These are phyloP conservation scores for Paradisaea rubra DNA, from an alignment of 2,113 vertebrate species.

Conservation along the genomic window DNA sequence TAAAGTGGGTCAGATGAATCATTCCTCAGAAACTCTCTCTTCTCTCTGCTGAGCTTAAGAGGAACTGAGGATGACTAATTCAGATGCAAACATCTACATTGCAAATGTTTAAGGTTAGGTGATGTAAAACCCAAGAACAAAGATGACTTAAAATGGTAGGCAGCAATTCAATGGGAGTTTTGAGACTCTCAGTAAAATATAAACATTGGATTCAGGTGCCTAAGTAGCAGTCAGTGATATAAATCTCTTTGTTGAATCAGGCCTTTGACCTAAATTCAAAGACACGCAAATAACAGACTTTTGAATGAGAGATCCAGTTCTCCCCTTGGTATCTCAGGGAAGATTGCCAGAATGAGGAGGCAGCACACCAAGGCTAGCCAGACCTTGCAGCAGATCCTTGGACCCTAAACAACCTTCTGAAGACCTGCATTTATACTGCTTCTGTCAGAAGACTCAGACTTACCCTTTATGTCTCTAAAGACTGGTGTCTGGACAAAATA, in stretches of 20 bases:
- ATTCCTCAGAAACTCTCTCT: not conserved
- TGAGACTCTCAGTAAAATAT: not conserved
- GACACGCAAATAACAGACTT: not conserved
- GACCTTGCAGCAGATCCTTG: not conserved
- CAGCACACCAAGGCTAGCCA: not conserved
- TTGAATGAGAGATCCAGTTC: not conserved
- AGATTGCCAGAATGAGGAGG: not conserved
- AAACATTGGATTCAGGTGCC: not conserved
- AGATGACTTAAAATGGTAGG: not conserved
- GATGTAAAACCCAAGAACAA: not conserved
- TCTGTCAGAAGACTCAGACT: not conserved
- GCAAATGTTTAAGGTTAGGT: not conserved
- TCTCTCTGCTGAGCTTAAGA: not conserved
- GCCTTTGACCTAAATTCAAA: not conserved
- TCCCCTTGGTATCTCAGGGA: rapidly evolving
- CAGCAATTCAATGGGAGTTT: not conserved
- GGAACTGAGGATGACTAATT: not conserved
- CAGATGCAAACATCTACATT: not conserved
- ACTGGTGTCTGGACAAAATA: not conserved
- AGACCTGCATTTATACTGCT: not conserved
- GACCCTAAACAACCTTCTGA: not conserved
- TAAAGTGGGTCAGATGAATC: slow-evolving; percentile 32
- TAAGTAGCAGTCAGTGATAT: not conserved
- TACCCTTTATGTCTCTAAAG: not conserved
- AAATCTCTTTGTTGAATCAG: not conserved